Percentiles rank a stretch among this genome's conserved stretches.
phyloP scores from a whole-genome alignment of 2,113 vertebrate species.

The Charadrius vociferus region DNA sequence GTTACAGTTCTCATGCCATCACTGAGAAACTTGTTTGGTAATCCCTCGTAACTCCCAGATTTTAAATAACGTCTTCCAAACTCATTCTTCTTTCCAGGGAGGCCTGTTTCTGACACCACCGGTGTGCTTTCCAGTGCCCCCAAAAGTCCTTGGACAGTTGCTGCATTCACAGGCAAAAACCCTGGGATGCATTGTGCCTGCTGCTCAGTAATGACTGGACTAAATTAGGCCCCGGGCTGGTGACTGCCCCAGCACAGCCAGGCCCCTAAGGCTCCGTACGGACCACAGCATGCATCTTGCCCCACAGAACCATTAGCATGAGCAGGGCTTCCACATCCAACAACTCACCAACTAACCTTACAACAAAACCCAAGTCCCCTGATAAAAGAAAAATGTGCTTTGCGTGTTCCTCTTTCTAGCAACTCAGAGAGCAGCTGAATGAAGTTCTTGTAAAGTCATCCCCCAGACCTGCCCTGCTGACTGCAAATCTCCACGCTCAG shows the following conservation, averaged over 20 bases:
- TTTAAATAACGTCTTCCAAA: not conserved
- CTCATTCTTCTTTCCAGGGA: not conserved
- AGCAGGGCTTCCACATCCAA: not conserved
- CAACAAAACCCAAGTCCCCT: not conserved
- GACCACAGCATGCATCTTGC: not conserved
- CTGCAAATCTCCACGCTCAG: not conserved
- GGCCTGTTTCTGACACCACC: not conserved
- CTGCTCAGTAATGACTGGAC: not conserved
- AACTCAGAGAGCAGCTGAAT: not conserved
- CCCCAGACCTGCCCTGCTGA: not conserved
- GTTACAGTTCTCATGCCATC: not conserved
- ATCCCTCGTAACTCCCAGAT: not conserved
- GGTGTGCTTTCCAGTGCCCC: not conserved
- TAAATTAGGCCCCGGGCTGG: not conserved
- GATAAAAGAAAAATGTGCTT: not conserved
- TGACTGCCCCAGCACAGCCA: not conserved
- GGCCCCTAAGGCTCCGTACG: not conserved
- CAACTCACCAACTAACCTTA: not conserved
- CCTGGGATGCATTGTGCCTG: not conserved
- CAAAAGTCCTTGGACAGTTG: not conserved
- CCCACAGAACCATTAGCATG: not conserved
- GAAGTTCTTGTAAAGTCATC: not conserved
- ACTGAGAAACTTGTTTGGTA: not conserved
- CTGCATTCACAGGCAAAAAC: not conserved
- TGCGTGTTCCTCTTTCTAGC: fast-evolving